Base-by-base conservation (phyloP, 2,797 vertebrate genomes). In the Aldrovandia affinis region DNA sequence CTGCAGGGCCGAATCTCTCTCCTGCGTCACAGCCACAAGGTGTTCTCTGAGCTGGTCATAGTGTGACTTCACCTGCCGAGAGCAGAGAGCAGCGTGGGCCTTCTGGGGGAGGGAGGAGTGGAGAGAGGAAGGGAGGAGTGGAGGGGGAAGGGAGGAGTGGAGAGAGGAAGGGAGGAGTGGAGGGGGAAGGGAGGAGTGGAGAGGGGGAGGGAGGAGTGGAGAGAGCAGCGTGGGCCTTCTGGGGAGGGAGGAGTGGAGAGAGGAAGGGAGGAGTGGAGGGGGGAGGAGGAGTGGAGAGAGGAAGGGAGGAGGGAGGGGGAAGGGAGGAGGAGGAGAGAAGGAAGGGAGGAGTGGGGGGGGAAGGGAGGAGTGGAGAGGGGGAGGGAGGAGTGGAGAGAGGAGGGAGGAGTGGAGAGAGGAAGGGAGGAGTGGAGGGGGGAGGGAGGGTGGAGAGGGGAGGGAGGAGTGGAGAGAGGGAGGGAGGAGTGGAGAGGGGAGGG, bases 1-100 rank as follows among this genome's bases (percentile, higher is more conserved):
- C 96, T 93, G 94, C 93, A 96, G 90, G 89, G 97, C 97, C 95
- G 95, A 96, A 95, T 97, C 94, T 92, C 96, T 95, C 91, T 97
- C 96, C 90, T 94, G 90, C 92, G 96, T 97, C 96, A 98, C 96
- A 93, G 93, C 87, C 86, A 94, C 89, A 85, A 97, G 96, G 89
- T 89, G 88, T 93, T 95, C 95, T 93, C 92, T 93, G 89, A 96
- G 96, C 83, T 93, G 91, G 84, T 94, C 98, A 98, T 97, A 95
- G 90, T 97, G 96, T 89, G 93, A 92, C 93, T 96, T 97, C 93
- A 98, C 96, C 98, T 99, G 87, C 39, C 87, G 39, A 88, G 63
- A 83, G 55, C 2, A 65, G 84, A 10, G 78, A 81, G 36, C 18
- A 52, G 86, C 47, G 86, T 86, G 59, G 59, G 86, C n/a, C 12